Base-by-base conservation (phyloP, 2,888 invertebrate genomes). In the Hemistola chrysoprasaria region DNA sequence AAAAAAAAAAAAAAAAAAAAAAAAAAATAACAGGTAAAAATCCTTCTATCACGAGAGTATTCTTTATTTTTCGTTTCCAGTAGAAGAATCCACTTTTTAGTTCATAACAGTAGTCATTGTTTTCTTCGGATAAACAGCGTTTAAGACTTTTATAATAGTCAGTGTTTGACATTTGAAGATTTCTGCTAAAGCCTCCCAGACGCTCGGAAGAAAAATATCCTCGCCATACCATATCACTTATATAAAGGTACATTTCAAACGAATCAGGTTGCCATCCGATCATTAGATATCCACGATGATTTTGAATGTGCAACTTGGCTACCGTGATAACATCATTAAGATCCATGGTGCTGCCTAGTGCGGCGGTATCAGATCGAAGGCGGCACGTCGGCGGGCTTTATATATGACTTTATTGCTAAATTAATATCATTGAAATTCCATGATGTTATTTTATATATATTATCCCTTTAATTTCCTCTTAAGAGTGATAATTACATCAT, bases 1-100 rank as follows among this genome's bases (percentile, higher is more conserved):
- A n/a, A n/a, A n/a, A n/a, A n/a, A n/a, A n/a, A n/a, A n/a, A n/a
- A n/a, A n/a, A n/a, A n/a, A n/a, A n/a, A n/a, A n/a, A n/a, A n/a
- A n/a, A n/a, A n/a, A n/a, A n/a, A n/a, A n/a, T n/a, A n/a, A 83
- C 59, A 0, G 83, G 82, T 27, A 83, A 40, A 54, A 81, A 83
- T 4, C 83, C 83, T 69, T 83, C 80, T 29, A 80, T 70, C 8
- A 72, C 39, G 9, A 65, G 3, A 0, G 63, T 59, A 10, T 65
- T 58, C 21, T 62, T 59, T 6, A 59, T 8, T 47, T 65, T 74
- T 39, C 67, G 66, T 58, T 79, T 81, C 83, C 83, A 83, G 42
- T 79, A 83, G 49, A 83, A 82, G 53, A 83, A 79, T 0, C 76
- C 82, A 49, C 67, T 66, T 64, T 71, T 78, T 21, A 83, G 43